phyloP scores from a whole-genome alignment of 2,888 invertebrate genomes.

The Acrocyrtus sp. region DNA sequence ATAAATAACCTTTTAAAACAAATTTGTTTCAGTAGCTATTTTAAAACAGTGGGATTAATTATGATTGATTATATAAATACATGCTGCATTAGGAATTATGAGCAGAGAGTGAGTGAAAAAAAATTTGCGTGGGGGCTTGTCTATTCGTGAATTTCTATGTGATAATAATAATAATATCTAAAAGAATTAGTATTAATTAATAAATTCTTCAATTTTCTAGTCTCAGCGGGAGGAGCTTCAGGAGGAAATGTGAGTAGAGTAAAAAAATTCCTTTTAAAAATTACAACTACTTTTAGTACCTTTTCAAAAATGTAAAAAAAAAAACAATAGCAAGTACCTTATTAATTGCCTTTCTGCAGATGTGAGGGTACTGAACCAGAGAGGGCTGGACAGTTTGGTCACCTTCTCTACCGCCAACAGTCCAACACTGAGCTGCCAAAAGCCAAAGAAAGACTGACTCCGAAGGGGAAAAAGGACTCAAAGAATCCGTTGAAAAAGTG shows the following conservation, averaged over 20 bases:
- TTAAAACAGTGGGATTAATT: not conserved
- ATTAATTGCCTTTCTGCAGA: not conserved
- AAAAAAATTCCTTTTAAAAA: not conserved
- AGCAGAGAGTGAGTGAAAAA: too few relatives aligned
- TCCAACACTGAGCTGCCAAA: slow-evolving; percentile 39
- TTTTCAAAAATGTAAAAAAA: not conserved
- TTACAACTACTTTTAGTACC: not conserved
- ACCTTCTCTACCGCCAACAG: slow-evolving; percentile 44
- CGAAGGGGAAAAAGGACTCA: slow-evolving; percentile 34
- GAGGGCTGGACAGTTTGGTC: too few relatives aligned
- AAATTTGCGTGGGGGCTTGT: too few relatives aligned
- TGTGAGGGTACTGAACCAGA: slow-evolving; percentile 37
- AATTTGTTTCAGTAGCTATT: not conserved
- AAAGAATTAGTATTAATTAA: not conserved
- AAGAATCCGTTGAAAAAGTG: slow-evolving; percentile 42
- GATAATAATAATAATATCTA: not conserved
- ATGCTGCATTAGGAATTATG: too few relatives aligned
- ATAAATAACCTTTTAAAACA: not conserved
- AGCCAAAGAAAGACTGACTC: slow-evolving; percentile 31
- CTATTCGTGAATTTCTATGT: too few relatives aligned
- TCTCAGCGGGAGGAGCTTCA: too few relatives aligned
- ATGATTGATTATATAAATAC: not conserved
- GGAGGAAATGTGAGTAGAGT: too few relatives aligned
- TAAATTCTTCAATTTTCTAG: too few relatives aligned
- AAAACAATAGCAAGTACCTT: not conserved